These are phyloP conservation scores for Cephalotes varians DNA, from an alignment of 2,888 invertebrate genomes.

Conservation along the genomic window DNA sequence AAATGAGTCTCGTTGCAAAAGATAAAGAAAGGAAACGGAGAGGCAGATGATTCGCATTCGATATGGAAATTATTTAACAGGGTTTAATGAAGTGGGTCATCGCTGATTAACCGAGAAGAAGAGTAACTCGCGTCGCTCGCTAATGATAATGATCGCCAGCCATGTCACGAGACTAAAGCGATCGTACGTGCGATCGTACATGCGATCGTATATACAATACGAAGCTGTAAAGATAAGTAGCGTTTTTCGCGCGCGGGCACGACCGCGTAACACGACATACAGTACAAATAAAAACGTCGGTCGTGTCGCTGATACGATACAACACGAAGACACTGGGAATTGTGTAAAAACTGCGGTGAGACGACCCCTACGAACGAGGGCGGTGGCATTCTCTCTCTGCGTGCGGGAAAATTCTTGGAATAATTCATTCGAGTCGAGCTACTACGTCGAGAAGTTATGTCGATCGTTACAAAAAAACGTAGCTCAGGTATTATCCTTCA, in stretches of 20 bases:
- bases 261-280: slow-evolving; percentile 75
- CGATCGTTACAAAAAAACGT: slow-evolving; percentile 22
- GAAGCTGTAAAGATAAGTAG: slow-evolving; percentile 60
- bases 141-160: slow-evolving; percentile 51
- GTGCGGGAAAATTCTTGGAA: slow-evolving; percentile 45
- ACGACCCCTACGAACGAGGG: background rate
- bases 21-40: background rate
- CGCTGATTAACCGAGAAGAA: slow-evolving; percentile 56
- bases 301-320: slow-evolving; percentile 29
- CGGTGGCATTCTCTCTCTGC: slow-evolving; percentile 6
- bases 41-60: slow-evolving; percentile 8
- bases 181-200: slow-evolving; percentile 32
- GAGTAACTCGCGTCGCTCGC: slow-evolving; percentile 55
- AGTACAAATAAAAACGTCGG: slow-evolving; percentile 70
- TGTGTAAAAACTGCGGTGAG: slow-evolving; percentile 20
- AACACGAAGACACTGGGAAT: slow-evolving; percentile 33
- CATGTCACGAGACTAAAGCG: slow-evolving; percentile 12
- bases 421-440: slow-evolving; percentile 27
- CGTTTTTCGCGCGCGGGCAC: slow-evolving; percentile 65
- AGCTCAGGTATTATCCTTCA: background rate
- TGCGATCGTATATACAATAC: slow-evolving; percentile 33
- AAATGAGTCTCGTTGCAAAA: background rate
- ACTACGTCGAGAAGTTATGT: background rate
- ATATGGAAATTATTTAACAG: slow-evolving; percentile 58
- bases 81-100: slow-evolving; percentile 63